Evolutionary conservation across 2,797 vertebrate species (phyloP), one percentile per base, ranked within the genome.

Genomic region (Hippoglossus hippoglossus): DNA sequence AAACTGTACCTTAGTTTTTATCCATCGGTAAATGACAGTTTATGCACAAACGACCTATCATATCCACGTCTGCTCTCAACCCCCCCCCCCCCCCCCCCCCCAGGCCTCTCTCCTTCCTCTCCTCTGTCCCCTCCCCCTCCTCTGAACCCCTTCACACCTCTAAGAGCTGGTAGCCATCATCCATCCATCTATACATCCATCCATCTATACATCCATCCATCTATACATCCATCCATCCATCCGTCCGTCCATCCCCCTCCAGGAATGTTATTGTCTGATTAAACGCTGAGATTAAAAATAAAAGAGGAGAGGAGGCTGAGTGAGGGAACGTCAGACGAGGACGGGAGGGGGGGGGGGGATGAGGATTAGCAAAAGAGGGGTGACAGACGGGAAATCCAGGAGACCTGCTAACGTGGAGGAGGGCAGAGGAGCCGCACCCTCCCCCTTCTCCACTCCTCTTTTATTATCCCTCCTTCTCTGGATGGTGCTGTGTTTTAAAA

Each of bases 321-420:
- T 72, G 58, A 79, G 80, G 77, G 81, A 83, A 83, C 53, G 61
- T 56, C 56, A 68, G 81, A 80, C 50, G 64, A 53, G 51, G 71
- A 57, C 0, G 64, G 55, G 71, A 59, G 51, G 26, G 52, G 28
- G 44, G 66, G 71, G 63, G 54, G 69, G 77, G 65, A 52, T 64
- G 71, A 77, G 89, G 91, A 91, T 92, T 91, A 90, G 58, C 36
- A 63, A 81, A 86, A 88, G 75, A 83, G 80, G 83, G 85, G 82
- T 82, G 83, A 88, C 91, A 93, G 92, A 92, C 70, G 80, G 88
- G 80, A 69, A 82, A 78, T 72, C 82, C 63, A 44, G 73, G 63
- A 74, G 77, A 87, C 81, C 81, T 78, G 76, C 80, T 75, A 68
- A 71, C 51, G 31, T 84, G 54, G 54, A 73, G 58, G 61, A 59